A percentile compares a stretch with the other conserved stretches of the same genome.
phyloP scores from a whole-genome alignment of 2,888 invertebrate genomes.

The Sinelater perroti region DNA sequence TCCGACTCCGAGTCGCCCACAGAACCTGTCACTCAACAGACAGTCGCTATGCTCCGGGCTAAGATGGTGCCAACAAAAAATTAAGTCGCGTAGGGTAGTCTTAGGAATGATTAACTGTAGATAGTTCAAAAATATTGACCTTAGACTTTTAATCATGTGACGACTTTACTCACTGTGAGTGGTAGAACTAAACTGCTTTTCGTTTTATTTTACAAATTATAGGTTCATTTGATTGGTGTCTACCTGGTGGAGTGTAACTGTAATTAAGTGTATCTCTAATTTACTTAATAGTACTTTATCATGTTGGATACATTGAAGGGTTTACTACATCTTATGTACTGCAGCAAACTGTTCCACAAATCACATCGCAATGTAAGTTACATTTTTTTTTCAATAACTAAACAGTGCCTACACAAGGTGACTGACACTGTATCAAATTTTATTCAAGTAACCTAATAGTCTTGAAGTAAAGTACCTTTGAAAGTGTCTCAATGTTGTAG shows the following conservation, averaged over 20 bases:
- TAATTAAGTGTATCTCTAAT: no score
- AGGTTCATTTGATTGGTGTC: no score
- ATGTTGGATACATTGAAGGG: no score
- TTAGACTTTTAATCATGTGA: constrained; percentile 15
- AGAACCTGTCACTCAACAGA: constrained; percentile 62
- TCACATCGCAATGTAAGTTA: no score
- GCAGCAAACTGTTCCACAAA: no score
- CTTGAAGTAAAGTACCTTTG: constrained; percentile 32
- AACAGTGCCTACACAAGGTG: no score
- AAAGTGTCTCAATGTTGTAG: constrained; percentile 37
- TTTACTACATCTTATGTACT: no score
- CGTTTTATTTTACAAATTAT: no score
- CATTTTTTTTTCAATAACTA: no score
- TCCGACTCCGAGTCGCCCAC: constrained; percentile 66
- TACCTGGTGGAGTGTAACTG: no score
- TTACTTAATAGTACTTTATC: no score
- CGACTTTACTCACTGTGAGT: background rate
- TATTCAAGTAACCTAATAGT: constrained; percentile 22
- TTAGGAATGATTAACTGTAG: constrained; percentile 14
- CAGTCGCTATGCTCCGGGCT: constrained; percentile 59
- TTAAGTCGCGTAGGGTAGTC: constrained; percentile 23
- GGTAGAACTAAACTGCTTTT: no score
- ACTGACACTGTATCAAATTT: constrained; percentile 9
- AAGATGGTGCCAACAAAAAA: constrained; percentile 57
- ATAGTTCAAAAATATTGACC: constrained; percentile 21